A percentile compares a stretch with the other conserved stretches of the same genome.
phyloP scores from a whole-genome alignment of 2,113 vertebrate species.

The Geococcyx californianus region DNA sequence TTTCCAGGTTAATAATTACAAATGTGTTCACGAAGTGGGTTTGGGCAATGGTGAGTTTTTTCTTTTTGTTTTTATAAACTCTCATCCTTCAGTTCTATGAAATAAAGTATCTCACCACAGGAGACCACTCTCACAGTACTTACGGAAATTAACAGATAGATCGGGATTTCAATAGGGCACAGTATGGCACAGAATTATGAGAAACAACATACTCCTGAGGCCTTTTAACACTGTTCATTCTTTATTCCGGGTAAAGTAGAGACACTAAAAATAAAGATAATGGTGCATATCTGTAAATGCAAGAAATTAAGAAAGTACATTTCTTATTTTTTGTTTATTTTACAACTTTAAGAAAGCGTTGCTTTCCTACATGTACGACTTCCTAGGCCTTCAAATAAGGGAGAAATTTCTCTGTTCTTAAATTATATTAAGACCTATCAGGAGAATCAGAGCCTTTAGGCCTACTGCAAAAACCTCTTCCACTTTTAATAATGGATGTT shows the following conservation, averaged over 20 bases:
- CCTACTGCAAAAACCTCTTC: not conserved
- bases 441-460: not conserved
- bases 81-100: not conserved
- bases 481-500: not conserved
- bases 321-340: not conserved
- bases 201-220: not conserved
- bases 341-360: not conserved
- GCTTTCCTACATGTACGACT: not conserved
- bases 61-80: rapidly evolving
- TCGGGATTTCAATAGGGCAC: not conserved
- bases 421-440: not conserved
- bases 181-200: not conserved
- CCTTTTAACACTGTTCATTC: not conserved
- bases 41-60: not conserved
- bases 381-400: not conserved
- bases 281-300: not conserved
- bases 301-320: not conserved
- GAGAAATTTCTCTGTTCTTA: not conserved
- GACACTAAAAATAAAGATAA: not conserved
- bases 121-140: not conserved
- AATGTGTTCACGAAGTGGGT: not conserved
- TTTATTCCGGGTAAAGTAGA: not conserved
- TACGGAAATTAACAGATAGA: not conserved
- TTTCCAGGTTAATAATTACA: not conserved
- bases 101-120: not conserved